Conservation (phyloP, 2,797 vertebrate genomes). For the Pogoniulus pusillus region DNA sequence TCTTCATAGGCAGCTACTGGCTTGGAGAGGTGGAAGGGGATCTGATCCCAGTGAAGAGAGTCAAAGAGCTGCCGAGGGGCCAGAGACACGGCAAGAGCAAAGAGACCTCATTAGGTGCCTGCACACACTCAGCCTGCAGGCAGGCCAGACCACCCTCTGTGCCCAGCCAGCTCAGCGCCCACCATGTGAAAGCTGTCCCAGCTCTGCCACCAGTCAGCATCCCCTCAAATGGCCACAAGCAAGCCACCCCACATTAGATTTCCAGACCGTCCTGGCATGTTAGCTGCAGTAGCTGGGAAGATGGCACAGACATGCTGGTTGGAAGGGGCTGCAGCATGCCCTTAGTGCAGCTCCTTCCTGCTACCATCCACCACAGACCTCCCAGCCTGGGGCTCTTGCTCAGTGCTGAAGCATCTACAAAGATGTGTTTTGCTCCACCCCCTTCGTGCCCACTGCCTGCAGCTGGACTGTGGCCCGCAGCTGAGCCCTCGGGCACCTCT, state of each 20-base stretch:
- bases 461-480: background rate
- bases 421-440: background rate
- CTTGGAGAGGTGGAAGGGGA: constrained; percentile 81
- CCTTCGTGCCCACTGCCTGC: background rate
- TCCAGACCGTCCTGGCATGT: background rate
- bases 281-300: background rate
- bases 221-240: background rate
- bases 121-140: background rate
- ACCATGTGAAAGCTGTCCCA: background rate
- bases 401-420: background rate
- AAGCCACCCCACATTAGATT: background rate
- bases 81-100: background rate
- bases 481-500: constrained; percentile 79
- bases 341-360: background rate
- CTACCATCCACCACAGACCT: background rate
- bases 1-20: constrained; percentile 91
- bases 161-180: background rate
- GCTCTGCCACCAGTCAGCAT: background rate
- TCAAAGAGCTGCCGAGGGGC: constrained; percentile 86
- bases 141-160: background rate
- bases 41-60: constrained; percentile 78
- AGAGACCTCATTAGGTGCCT: background rate
- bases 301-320: background rate
- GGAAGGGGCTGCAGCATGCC: background rate
- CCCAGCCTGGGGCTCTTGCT: background rate